A percentile compares a stretch with the other conserved stretches of the same genome.
Evolutionary conservation across 2,113 vertebrate species (phyloP).

Genomic region (Zingel zingel): DNA sequence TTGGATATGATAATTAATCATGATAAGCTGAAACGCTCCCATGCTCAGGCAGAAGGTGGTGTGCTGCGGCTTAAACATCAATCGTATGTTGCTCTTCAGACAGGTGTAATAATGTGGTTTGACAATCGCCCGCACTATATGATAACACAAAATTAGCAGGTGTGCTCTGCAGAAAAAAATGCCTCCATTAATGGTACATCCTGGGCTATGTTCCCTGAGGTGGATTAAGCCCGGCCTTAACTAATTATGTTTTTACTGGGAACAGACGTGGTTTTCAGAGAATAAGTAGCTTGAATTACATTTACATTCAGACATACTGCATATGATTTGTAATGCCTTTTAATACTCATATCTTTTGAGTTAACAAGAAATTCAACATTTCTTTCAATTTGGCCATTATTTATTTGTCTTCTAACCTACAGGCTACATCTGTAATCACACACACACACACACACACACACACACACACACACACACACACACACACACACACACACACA

Average conservation of each 20-base stretch:
- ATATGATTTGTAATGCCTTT: not conserved
- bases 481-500: too few species aligned
- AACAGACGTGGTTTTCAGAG: constrained; percentile 39
- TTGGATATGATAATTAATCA: constrained; percentile 76
- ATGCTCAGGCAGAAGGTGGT: constrained; percentile 55
- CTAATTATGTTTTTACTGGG: constrained; percentile 60
- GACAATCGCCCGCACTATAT: constrained; percentile 57
- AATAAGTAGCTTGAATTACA: constrained; percentile 17
- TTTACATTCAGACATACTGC: not conserved
- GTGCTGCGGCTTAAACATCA: constrained; percentile 33
- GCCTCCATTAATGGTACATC: constrained; percentile 66
- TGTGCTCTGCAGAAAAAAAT: constrained; percentile 60
- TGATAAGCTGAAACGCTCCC: constrained; percentile 46
- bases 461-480: too few species aligned
- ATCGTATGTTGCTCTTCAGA: constrained; percentile 63
- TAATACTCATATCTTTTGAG: not conserved
- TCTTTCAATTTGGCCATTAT: not conserved
- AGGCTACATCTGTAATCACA: too few species aligned
- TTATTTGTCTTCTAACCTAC: too few species aligned
- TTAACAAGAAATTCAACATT: not conserved
- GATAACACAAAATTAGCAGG: constrained; percentile 69
- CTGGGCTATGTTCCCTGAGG: constrained; percentile 60
- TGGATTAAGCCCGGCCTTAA: constrained; percentile 66
- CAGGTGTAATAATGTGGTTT: constrained; percentile 64
- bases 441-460: too few species aligned